Evolutionary conservation across 2,113 vertebrate genomes (phyloP).

Genomic region (Phoxinus phoxinus): DNA sequence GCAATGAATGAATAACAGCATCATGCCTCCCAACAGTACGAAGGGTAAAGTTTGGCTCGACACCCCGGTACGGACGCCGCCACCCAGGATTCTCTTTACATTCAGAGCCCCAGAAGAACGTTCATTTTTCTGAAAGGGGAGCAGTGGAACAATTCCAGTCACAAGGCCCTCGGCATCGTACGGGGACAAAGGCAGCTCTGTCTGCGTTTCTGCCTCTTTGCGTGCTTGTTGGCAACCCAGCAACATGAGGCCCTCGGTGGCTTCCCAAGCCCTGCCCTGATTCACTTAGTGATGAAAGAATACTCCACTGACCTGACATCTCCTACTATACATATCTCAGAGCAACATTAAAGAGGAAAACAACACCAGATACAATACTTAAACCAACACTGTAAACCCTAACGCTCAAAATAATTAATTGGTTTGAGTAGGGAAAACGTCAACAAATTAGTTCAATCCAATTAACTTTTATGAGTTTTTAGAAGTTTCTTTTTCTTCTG

Average conservation of each 20-base stretch:
- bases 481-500: too few species aligned
- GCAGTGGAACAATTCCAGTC: conserved; percentile 68
- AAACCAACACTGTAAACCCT: neutral
- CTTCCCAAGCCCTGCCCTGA: conserved; percentile 35
- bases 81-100: conserved; percentile 36
- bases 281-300: conserved; percentile 28
- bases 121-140: conserved; percentile 60
- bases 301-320: conserved; percentile 26
- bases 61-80: neutral
- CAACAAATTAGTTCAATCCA: too few species aligned
- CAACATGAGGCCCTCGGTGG: conserved; percentile 44
- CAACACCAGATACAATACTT: neutral
- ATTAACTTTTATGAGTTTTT: too few species aligned
- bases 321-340: neutral
- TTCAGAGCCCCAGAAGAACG: conserved; percentile 38
- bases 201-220: conserved; percentile 51
- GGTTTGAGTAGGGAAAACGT: too few species aligned
- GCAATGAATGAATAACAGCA: neutral
- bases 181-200: conserved; percentile 77
- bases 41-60: neutral
- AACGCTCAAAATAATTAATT: too few species aligned
- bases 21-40: neutral
- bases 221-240: conserved; percentile 52
- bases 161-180: conserved; percentile 69
- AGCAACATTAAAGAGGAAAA: neutral